phyloP scores from a whole-genome alignment of 2,888 invertebrate species.

The Drosophila multiciliata region DNA sequence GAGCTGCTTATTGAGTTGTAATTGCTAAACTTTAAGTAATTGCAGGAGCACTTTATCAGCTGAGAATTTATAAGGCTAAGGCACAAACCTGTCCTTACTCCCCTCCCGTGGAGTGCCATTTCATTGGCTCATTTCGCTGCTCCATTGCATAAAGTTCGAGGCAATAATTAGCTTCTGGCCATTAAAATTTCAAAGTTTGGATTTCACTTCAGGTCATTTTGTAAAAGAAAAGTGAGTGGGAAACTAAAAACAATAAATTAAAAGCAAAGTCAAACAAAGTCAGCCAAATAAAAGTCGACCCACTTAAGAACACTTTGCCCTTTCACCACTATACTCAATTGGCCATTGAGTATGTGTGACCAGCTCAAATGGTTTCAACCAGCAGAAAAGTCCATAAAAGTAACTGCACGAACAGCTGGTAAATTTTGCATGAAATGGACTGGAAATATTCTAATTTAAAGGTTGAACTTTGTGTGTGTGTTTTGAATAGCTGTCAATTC shows the following conservation, averaged over 20 bases:
- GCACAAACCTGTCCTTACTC: background rate
- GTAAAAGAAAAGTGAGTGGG: constrained; percentile 21
- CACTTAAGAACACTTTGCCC: constrained; percentile 11
- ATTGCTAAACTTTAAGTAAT: constrained; percentile 73
- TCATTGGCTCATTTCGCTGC: constrained; percentile 27
- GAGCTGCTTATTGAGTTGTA: constrained; percentile 75
- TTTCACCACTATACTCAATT: background rate
- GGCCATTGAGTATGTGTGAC: constrained; percentile 7
- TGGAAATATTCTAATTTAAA: constrained; percentile 20
- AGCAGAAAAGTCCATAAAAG: constrained; percentile 7
- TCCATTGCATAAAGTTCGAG: constrained; percentile 33
- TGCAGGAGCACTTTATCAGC: constrained; percentile 37
- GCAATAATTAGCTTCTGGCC: constrained; percentile 51
- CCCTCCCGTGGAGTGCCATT: background rate
- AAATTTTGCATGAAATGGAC: constrained; percentile 3
- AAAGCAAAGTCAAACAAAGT: constrained; percentile 28
- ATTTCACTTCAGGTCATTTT: constrained; percentile 16
- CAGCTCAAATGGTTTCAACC: constrained; percentile 16
- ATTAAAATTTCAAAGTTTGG: constrained; percentile 52
- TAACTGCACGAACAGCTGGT: background rate
- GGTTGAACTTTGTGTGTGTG: constrained; percentile 1
- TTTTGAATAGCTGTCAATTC: background rate
- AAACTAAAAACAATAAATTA: constrained; percentile 38
- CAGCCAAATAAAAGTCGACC: constrained; percentile 17
- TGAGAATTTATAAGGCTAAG: constrained; percentile 20